phyloP scores from a whole-genome alignment of 2,797 vertebrate genomes.

The Labeo calbasu region DNA sequence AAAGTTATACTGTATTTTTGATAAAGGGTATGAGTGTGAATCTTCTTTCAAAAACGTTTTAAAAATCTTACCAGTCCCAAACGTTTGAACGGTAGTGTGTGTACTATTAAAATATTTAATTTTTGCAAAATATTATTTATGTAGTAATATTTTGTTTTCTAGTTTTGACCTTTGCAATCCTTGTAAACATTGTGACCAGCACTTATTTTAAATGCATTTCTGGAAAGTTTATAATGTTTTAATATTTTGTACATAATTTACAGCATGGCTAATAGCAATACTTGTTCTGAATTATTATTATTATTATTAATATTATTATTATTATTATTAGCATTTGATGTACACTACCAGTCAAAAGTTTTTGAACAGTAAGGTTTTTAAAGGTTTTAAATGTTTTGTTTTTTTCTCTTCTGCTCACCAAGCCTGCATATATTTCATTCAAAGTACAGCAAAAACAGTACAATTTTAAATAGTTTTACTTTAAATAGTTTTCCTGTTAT shows the following conservation, averaged over 20 bases:
- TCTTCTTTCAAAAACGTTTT: too few relatives aligned
- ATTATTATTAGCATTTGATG: too few relatives aligned
- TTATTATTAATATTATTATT: too few relatives aligned
- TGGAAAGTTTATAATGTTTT: not conserved
- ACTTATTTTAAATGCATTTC: not conserved
- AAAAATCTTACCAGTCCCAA: not conserved
- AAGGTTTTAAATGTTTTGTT: too few relatives aligned
- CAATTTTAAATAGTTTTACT: too few relatives aligned
- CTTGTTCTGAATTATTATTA: not conserved
- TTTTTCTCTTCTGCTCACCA: too few relatives aligned
- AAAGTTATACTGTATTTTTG: not conserved
- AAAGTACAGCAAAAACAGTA: too few relatives aligned
- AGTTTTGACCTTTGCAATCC: not conserved
- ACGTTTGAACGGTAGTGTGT: not conserved
- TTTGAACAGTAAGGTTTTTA: too few relatives aligned
- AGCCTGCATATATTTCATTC: too few relatives aligned
- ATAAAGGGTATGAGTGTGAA: not conserved
- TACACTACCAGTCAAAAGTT: too few relatives aligned
- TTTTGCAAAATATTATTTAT: not conserved
- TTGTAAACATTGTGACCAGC: not conserved
- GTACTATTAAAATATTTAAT: not conserved
- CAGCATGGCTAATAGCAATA: not conserved
- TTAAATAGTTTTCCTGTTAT: too few relatives aligned
- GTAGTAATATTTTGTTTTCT: not conserved
- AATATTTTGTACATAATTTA: not conserved